phyloP scores from a whole-genome alignment of 37 sponge, comb jelly and placozoan species.

The Halichondria panicea region DNA sequence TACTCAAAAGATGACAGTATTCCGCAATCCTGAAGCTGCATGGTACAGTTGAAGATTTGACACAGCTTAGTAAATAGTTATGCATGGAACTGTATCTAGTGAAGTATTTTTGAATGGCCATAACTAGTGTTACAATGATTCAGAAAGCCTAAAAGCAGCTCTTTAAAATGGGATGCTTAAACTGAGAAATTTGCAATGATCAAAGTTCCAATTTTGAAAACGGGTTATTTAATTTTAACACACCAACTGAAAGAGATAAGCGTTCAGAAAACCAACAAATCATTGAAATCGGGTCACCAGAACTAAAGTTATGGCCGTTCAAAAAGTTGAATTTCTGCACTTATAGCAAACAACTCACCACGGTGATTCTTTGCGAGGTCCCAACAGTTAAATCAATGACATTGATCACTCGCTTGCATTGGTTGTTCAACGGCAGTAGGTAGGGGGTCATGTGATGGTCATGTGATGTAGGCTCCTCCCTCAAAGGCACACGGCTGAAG shows the following conservation, averaged over 20 bases:
- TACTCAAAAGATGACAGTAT: too few species aligned
- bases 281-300: neutral
- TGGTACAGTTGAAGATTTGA: too few species aligned
- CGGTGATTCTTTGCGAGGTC: neutral
- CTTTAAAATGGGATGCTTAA: neutral
- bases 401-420: conserved; percentile 5
- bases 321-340: neutral
- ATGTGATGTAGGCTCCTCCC: neutral
- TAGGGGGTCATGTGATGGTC: conserved; percentile 8
- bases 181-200: neutral
- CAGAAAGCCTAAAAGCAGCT: too few species aligned
- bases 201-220: neutral
- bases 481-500: conserved; percentile 16
- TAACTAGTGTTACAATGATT: too few species aligned
- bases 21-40: too few species aligned
- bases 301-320: neutral
- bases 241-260: neutral
- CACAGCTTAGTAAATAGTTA: too few species aligned
- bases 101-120: too few species aligned
- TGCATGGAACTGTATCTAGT: too few species aligned
- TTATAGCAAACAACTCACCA: conserved; percentile 4
- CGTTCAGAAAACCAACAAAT: neutral
- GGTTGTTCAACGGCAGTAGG: neutral
- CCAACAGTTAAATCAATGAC: neutral
- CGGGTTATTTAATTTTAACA: neutral